phyloP scores from a whole-genome alignment of 2,888 invertebrate genomes.

The Torymus aiolomorphi region DNA sequence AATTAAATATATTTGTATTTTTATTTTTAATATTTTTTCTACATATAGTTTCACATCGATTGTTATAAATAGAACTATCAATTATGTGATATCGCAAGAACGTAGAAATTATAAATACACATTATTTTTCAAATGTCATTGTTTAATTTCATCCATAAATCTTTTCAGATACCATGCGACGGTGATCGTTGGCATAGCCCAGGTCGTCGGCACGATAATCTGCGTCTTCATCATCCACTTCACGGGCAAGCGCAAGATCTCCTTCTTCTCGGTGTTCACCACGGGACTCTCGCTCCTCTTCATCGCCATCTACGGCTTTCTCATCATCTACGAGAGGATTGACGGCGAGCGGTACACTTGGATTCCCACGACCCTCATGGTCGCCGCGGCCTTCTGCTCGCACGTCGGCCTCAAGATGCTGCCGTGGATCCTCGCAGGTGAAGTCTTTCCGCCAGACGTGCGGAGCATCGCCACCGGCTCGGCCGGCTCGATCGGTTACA shows the following conservation, averaged over 20 bases:
- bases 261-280: slow-evolving; percentile 82
- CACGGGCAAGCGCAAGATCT: slow-evolving; percentile 84
- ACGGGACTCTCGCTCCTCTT: slow-evolving; percentile 81
- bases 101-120: too few species aligned
- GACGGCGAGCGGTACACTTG: slow-evolving; percentile 74
- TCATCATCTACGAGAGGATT: slow-evolving; percentile 59
- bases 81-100: too few species aligned
- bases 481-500: slow-evolving; percentile 84
- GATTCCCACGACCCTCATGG: slow-evolving; percentile 83
- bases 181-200: slow-evolving; percentile 83
- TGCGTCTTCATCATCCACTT: slow-evolving; percentile 84
- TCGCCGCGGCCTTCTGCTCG: slow-evolving; percentile 82
- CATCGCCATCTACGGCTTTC: slow-evolving; percentile 79
- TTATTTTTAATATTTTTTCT: too few species aligned
- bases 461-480: slow-evolving; percentile 85
- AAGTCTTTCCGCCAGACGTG: slow-evolving; percentile 78
- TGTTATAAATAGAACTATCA: too few species aligned
- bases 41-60: too few species aligned
- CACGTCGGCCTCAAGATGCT: slow-evolving; percentile 84
- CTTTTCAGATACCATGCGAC: slow-evolving; percentile 81
- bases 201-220: slow-evolving; percentile 81
- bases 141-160: too few species aligned
- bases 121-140: too few species aligned
- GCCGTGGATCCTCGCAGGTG: slow-evolving; percentile 89
- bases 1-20: too few species aligned